Percentiles rank a stretch among this genome's conserved stretches.
Evolutionary conservation across 2,113 vertebrate species (phyloP).

Genomic region (Leptodactylus fuscus): DNA sequence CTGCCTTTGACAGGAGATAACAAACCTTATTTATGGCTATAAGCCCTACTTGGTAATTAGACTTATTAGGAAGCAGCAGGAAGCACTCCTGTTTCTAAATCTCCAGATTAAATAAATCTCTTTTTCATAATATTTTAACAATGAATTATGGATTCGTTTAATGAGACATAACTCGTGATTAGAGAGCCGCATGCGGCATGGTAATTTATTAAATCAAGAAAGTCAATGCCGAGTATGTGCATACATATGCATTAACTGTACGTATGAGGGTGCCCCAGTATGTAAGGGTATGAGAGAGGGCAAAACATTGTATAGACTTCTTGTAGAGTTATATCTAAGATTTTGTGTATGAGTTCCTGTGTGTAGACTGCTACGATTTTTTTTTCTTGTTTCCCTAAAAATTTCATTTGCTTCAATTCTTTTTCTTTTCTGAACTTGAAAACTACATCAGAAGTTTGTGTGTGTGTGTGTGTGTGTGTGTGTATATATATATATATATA

Average conservation of each 20-base stretch:
- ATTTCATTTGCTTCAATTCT: too few species aligned
- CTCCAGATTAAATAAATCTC: slow-evolving; percentile 54
- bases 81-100: slow-evolving; percentile 52
- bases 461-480: too few species aligned
- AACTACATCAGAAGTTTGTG: too few species aligned
- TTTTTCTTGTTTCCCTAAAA: too few species aligned
- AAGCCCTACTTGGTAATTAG: slow-evolving; percentile 54
- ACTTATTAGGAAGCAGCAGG: slow-evolving; percentile 57
- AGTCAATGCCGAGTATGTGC: neutral
- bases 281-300: neutral
- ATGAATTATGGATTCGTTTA: slow-evolving; percentile 51
- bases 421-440: too few species aligned
- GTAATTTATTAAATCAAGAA: slow-evolving; percentile 40
- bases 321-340: too few species aligned
- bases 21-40: slow-evolving; percentile 56
- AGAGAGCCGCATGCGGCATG: slow-evolving; percentile 20
- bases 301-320: too few species aligned
- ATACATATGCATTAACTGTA: neutral
- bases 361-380: too few species aligned
- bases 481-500: too few species aligned
- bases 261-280: neutral
- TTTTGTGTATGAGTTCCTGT: too few species aligned
- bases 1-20: slow-evolving; percentile 47
- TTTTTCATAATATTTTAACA: slow-evolving; percentile 54
- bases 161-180: slow-evolving; percentile 49